phyloP scores from a whole-genome alignment of 2,113 vertebrate genomes.

The Ceyx margarethae region DNA sequence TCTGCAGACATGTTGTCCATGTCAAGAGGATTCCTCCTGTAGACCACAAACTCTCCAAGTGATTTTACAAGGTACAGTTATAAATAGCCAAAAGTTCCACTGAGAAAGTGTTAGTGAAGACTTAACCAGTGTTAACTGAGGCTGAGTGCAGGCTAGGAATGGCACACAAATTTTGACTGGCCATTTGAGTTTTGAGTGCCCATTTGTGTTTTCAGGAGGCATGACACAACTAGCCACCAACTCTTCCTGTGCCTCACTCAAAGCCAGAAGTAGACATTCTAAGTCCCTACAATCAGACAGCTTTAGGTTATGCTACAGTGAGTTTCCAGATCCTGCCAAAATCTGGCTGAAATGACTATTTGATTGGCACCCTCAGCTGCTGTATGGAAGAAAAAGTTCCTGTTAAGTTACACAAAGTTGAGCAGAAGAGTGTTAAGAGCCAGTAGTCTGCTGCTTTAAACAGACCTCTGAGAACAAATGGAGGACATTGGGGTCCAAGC shows the following conservation, averaged over 20 bases:
- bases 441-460: neutral
- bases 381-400: neutral
- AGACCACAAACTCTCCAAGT: neutral
- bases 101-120: neutral
- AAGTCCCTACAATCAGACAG: neutral
- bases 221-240: neutral
- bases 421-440: neutral
- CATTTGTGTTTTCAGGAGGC: neutral
- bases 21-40: neutral
- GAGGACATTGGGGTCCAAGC: rapidly evolving
- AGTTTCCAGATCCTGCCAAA: neutral
- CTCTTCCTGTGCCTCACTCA: neutral
- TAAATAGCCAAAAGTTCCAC: neutral
- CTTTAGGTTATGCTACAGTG: neutral
- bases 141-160: neutral
- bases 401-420: neutral
- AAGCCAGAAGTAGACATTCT: neutral
- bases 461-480: neutral
- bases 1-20: neutral
- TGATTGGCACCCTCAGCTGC: neutral
- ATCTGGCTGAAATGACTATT: neutral
- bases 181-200: neutral
- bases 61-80: neutral
- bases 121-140: neutral
- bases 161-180: neutral